A percentile compares a stretch with the other conserved stretches of the same genome.
phyloP scores from a whole-genome alignment of 2,797 vertebrate species.

The Xerus rutilus region DNA sequence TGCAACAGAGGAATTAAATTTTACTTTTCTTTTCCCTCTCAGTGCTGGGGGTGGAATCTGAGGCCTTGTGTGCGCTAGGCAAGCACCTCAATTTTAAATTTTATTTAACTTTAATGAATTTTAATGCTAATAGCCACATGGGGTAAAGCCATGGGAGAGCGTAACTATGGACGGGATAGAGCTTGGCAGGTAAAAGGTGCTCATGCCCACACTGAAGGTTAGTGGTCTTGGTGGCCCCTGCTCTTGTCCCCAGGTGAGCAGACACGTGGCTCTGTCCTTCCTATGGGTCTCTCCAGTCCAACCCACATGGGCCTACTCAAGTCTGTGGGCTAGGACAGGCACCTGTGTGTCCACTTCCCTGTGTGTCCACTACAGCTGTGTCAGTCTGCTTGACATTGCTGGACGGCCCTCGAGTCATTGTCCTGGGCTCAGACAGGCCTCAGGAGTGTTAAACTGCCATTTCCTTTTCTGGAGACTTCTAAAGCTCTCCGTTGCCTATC shows the following conservation, averaged over 20 bases:
- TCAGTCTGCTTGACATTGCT: no score
- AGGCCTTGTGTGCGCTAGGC: not conserved
- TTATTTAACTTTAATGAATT: not conserved
- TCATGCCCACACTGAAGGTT: accelerated
- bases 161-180: no score
- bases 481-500: not conserved
- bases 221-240: accelerated
- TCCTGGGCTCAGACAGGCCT: not conserved
- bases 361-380: accelerated
- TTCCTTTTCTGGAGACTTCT: not conserved
- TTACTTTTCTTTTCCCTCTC: not conserved
- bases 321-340: accelerated
- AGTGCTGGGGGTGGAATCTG: not conserved
- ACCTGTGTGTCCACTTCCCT: not conserved
- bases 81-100: no score
- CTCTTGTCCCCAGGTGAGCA: accelerated
- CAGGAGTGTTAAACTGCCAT: not conserved
- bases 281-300: not conserved
- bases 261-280: not conserved
- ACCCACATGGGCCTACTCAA: accelerated
- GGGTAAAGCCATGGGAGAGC: no score
- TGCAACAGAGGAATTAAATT: not conserved
- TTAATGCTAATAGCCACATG: not conserved
- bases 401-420: not conserved
- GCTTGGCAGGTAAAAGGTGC: accelerated